Base-by-base conservation (phyloP, 2,888 invertebrate species). In the Rhabditoides inermis region DNA sequence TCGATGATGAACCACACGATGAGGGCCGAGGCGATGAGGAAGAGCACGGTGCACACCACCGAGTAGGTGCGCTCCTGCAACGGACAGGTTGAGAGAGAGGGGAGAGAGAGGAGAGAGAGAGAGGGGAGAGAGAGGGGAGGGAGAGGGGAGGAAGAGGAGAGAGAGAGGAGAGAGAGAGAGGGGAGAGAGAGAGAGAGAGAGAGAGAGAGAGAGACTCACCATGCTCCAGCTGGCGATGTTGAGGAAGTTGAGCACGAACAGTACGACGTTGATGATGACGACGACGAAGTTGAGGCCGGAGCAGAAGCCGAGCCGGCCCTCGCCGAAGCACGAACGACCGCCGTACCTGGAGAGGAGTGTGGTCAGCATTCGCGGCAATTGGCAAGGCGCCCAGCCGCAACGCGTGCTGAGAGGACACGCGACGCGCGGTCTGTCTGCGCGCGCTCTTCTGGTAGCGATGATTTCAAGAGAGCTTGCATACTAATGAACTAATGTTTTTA, bases 161-260 rank as follows among this genome's bases (percentile, higher is more conserved):
- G n/a, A n/a, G n/a, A n/a, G n/a, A n/a, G n/a, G n/a, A n/a, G n/a
- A n/a, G n/a, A n/a, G n/a, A n/a, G n/a, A n/a, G n/a, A n/a, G n/a
- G n/a, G n/a, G n/a, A n/a, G n/a, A n/a, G n/a, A n/a, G n/a, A n/a
- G n/a, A n/a, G n/a, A n/a, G n/a, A n/a, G n/a, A n/a, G n/a, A n/a
- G n/a, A n/a, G n/a, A n/a, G 15, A 32, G 15, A 32, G 10, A 32
- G 10, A 18, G 22, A 39, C 40, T 39, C 18, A 39, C 40, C 10
- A 39, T n/a, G 40, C 40, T 39, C 7, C 20, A 39, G 40, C 20
- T 39, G 1, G 40, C 54, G 42, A 72, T 60, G 59, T 66, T 67
- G 48, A 70, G 53, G 60, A 72, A 65, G 61, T 72, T 72, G 56
- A 72, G 62, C 39, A 67, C 52, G 45, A 67, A 63, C 35, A 67